Base-by-base conservation (phyloP, 2,888 invertebrate species). In the Phyllotreta cruciferae region DNA sequence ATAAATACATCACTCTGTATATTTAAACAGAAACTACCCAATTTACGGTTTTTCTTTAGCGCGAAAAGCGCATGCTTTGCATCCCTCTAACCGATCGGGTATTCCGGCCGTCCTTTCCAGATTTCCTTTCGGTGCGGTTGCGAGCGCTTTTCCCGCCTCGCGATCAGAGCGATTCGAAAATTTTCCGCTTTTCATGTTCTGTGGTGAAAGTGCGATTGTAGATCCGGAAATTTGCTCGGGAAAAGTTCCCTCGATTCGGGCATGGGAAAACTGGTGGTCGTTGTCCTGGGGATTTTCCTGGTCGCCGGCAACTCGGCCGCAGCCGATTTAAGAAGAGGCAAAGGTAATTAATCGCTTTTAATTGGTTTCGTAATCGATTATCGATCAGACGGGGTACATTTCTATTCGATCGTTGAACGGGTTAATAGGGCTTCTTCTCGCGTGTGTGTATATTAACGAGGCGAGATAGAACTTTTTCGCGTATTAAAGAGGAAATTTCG, bases 281-380 rank as follows among this genome's bases (percentile, higher is more conserved):
- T 52, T 36, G 36, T 56, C 37, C 35, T 52, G 52, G 11, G 36
- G 41, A 41, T 41, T 41, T 56, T 56, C 11, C 24, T 11, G 44
- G 36, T 56, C 13, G 38, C 36, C 36, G 36, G 44, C 52, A 52
- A 7, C 41, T 60, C 53, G 4, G 60, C 44, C 24, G 53, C n/a
- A n/a, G n/a, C 13, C 52, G 60, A 60, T 5, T n/a, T 52, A n/a
- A 52, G 60, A 37, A 60, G 60, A 53, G 60, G 52, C 9, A 52
- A 41, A 60, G 60, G 60, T 60, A 57, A 60, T 34, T 52, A 41
- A 41, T 41, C n/a, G n/a, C 10, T 41, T 41, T 47, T 57, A 58
- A 47, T 58, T 50, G 39, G 36, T 50, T 56, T 58, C 7, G 35
- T 50, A 35, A 58, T 50, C 50, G 41, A 4, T 49, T 58, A 50